Conservation (phyloP, 2,113 vertebrate species). For the Tachuris rubrigastra region DNA sequence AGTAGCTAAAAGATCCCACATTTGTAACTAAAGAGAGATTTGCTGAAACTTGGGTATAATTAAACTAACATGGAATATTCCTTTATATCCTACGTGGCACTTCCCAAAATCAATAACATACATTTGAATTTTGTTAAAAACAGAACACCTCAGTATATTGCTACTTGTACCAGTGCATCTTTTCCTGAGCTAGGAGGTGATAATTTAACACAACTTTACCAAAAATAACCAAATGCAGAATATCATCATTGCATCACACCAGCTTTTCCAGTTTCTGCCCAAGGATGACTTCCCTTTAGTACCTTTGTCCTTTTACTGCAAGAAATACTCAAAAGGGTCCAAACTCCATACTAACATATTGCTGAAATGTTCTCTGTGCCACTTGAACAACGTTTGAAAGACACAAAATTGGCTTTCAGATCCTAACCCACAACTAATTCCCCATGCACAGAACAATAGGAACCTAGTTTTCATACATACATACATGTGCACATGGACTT, state of each 20-base stretch:
- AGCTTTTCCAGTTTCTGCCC: neutral
- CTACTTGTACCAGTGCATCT: neutral
- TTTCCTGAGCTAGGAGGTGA: neutral
- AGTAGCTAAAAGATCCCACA: neutral
- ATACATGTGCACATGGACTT: rapidly evolving
- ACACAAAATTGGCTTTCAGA: neutral
- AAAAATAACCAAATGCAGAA: neutral
- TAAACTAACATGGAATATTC: neutral
- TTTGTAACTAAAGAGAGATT: neutral
- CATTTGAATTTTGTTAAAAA: neutral
- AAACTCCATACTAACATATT: neutral
- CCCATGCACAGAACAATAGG: neutral
- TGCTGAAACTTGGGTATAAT: neutral
- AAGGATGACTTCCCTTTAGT: neutral
- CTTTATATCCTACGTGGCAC: neutral
- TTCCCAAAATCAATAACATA: neutral
- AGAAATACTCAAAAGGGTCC: neutral
- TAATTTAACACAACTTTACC: neutral
- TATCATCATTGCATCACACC: neutral
- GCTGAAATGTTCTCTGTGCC: neutral
- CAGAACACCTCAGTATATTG: neutral
- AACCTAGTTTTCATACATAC: neutral
- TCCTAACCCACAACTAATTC: neutral
- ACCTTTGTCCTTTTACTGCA: neutral
- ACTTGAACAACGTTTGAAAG: neutral